Conservation (phyloP, 2,888 invertebrate genomes). For the Pheosia tremula region DNA sequence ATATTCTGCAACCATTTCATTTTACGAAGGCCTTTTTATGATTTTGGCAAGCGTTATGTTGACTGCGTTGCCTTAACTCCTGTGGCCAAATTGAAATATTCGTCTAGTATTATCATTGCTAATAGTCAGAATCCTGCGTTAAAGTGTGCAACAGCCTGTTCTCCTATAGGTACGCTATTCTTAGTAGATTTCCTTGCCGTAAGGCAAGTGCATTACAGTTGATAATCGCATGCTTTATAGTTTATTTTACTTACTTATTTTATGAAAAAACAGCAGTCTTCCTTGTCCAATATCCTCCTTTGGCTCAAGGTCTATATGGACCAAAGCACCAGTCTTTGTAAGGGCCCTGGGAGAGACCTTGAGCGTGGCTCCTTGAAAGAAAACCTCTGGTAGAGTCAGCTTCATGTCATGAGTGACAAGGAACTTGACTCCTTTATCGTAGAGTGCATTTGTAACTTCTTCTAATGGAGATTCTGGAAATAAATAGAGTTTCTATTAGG, state of each 20-base stretch:
- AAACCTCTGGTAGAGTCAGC: constrained; percentile 87
- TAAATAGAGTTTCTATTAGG: constrained; percentile 4
- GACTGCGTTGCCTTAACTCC: too few species aligned
- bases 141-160: too few species aligned
- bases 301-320: constrained; percentile 89
- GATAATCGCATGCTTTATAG: too few species aligned
- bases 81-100: too few species aligned
- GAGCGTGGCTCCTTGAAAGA: constrained; percentile 90
- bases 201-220: too few species aligned
- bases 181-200: too few species aligned
- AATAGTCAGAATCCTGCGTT: too few species aligned
- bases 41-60: too few species aligned
- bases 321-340: constrained; percentile 89
- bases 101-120: too few species aligned
- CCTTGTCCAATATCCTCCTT: constrained; percentile 79
- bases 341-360: constrained; percentile 90
- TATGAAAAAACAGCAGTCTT: constrained; percentile 86
- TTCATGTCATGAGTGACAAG: constrained; percentile 91
- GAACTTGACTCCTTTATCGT: constrained; percentile 89
- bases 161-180: too few species aligned
- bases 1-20: too few species aligned
- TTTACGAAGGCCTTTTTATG: too few species aligned
- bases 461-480: constrained; percentile 87
- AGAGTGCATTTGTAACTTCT: constrained; percentile 89
- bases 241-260: constrained; percentile 85